These are phyloP conservation scores for Phoenoteleia sp. DNA, from an alignment of 2,888 invertebrate species.

Conservation along the genomic window DNA sequence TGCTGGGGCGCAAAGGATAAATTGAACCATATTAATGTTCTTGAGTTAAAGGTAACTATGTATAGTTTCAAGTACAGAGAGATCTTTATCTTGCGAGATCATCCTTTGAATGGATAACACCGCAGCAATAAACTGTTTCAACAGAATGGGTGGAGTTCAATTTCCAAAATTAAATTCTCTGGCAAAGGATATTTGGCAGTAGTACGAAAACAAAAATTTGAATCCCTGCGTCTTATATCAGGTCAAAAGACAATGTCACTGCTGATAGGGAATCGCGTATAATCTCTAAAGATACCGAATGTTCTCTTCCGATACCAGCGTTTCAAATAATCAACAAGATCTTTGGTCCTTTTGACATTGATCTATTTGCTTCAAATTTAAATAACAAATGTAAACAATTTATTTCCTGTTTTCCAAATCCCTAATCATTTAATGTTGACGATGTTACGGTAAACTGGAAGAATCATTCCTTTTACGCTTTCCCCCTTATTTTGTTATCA, in stretches of 20 bases:
- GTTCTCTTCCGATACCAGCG: not conserved
- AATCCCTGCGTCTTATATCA: slow-evolving; percentile 35
- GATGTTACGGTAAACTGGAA: slow-evolving; percentile 39
- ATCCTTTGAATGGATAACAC: slow-evolving; percentile 43
- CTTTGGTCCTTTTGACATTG: slow-evolving; percentile 59
- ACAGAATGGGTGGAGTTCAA: slow-evolving; percentile 46
- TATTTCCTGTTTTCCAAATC: slow-evolving; percentile 68
- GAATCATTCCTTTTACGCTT: not conserved
- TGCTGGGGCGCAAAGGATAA: slow-evolving; percentile 33
- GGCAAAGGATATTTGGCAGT: slow-evolving; percentile 37
- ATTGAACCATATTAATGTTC: slow-evolving; percentile 64
- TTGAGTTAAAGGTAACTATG: slow-evolving; percentile 16
- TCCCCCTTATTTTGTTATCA: slow-evolving; percentile 40
- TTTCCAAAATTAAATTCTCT: not conserved
- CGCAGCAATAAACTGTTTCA: slow-evolving; percentile 45
- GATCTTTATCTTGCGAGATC: not conserved
- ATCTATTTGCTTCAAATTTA: slow-evolving; percentile 68
- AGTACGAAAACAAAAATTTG: slow-evolving; percentile 19
- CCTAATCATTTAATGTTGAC: slow-evolving; percentile 59
- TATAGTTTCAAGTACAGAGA: slow-evolving; percentile 41
- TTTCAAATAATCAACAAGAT: too few species aligned
- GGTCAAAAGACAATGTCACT: slow-evolving; percentile 16
- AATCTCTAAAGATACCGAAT: not conserved
- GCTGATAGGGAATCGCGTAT: not conserved
- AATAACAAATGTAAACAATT: slow-evolving; percentile 70